Conservation (phyloP, 92 coral and sea anemone species). For the Parazoanthus darwini region DNA sequence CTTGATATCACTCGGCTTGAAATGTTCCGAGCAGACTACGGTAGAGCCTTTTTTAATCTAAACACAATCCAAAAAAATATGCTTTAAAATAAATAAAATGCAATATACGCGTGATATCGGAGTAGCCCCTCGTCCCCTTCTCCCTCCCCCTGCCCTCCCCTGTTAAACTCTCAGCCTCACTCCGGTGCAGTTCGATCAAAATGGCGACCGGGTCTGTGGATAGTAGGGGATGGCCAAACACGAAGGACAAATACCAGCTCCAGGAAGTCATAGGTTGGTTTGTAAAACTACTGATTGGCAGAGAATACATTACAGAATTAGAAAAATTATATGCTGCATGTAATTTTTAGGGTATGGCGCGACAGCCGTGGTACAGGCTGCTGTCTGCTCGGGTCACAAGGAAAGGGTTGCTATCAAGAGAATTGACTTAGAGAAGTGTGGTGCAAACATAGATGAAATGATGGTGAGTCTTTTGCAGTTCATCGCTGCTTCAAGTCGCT, state of each 20-base stretch:
- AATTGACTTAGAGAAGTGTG: slow-evolving; percentile 97
- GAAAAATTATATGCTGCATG: background rate
- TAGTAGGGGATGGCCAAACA: slow-evolving; percentile 87
- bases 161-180: slow-evolving; percentile 1
- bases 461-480: slow-evolving; percentile 60
- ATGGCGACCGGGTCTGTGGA: slow-evolving; percentile 79
- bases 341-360: slow-evolving; percentile 85
- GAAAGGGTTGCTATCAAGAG: slow-evolving; percentile 96
- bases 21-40: no score
- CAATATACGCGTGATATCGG: no score
- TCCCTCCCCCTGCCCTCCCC: background rate
- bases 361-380: slow-evolving; percentile 99
- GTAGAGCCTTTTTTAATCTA: no score
- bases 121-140: background rate
- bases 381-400: slow-evolving; percentile 70
- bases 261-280: slow-evolving; percentile 93
- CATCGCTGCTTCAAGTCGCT: no score
- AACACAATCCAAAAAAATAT: no score
- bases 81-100: no score
- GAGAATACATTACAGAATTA: background rate
- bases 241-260: slow-evolving; percentile 81
- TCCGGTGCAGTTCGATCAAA: slow-evolving; percentile 26
- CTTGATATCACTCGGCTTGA: no score
- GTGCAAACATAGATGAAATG: slow-evolving; percentile 99
- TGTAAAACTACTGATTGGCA: background rate